Evolutionary conservation across 2,797 vertebrate genomes (phyloP), one percentile per base, ranked within the genome.

Genomic region (Lagothrix lagotricha): DNA sequence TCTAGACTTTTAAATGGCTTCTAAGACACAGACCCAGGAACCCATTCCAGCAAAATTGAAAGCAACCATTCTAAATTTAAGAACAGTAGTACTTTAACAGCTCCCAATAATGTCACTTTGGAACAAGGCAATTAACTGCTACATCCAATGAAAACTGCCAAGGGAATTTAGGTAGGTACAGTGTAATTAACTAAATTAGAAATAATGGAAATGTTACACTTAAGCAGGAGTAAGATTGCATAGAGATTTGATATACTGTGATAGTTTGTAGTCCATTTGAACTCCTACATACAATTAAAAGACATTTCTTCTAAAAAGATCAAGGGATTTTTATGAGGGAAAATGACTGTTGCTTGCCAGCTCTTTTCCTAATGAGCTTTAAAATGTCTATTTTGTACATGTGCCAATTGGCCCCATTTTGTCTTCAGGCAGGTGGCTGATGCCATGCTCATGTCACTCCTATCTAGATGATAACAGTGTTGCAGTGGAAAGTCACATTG

Each of bases 151-250:
- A 93, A 91, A 93, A 94, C 58, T 90, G 67, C 67, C 85, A 54
- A 67, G 97, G 96, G 96, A 92, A 96, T 97, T 97, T 96, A 96
- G 94, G 89, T 94, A 97, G 93, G 96, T 94, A 96, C 97, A 96
- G 90, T 97, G 90, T 98, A 98, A 98, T 98, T 97, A 98, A 98
- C 96, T 97, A 95, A 97, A 97, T 97, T 93, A 97, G 90, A 97
- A 96, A 97, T 97, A 98, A 98, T 98, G 88, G 96, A 97, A 97
- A 96, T 95, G 75, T 96, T 95, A 58, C 96, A 94, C 61, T 98
- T 97, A 96, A 97, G 97, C 46, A 96, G 92, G 90, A 72, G 87
- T 75, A 83, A 86, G 88, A 97, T 80, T 96, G 90, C 91, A 91
- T 57, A 91, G 96, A 97, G 97, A 98, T 88, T 97, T 97, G 88